Evolutionary conservation across 2,888 invertebrate species (phyloP), one percentile per base, ranked within the genome.

Genomic region (Strigamia maritima): DNA sequence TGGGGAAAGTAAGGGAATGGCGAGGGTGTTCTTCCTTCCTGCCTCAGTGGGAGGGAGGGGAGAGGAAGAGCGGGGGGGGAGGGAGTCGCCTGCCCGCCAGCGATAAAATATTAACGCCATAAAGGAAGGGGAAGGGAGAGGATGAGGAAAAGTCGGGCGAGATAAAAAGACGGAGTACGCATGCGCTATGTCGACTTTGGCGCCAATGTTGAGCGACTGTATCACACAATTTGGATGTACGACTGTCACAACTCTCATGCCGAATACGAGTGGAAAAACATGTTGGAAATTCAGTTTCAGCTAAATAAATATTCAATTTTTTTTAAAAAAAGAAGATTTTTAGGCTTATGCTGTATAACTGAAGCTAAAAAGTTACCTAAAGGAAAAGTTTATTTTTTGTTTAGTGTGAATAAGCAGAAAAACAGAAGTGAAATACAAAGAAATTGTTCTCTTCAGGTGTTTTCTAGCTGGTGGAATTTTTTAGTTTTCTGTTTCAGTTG

Each of bases 41-140:
- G 70, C 19, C 54, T n/a, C 8, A n/a, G 70, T 70, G 70, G 70
- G 26, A 28, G 70, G 70, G 70, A 3, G 54, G 54, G 19, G 54
- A 7, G 44, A 44, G 8, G 44, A 44, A n/a, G 60, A 22, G 24
- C 12, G 60, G 44, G 10, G 38, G 38, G 16, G 54, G 2, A 54
- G 70, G 70, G 70, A 70, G 70, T 70, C 70, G 70, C 70, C 70
- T 70, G 70, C 26, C 70, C 70, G 70, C 70, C 70, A 70, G 70
- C 70, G 70, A 70, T 70, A 70, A 70, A 70, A 70, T 70, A 70
- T 70, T 70, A 70, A 70, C 70, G 70, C 70, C 28, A 70, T 70
- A 70, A 70, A 70, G 70, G 70, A 28, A 26, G 70, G 70, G 28
- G 54, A n/a, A 19, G 54, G 19, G 54, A 54, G 19, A 14, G 28